Percentiles rank a stretch among this genome's conserved stretches.
Conservation (phyloP, 2,888 invertebrate species). For the Harpalus rubripes region DNA sequence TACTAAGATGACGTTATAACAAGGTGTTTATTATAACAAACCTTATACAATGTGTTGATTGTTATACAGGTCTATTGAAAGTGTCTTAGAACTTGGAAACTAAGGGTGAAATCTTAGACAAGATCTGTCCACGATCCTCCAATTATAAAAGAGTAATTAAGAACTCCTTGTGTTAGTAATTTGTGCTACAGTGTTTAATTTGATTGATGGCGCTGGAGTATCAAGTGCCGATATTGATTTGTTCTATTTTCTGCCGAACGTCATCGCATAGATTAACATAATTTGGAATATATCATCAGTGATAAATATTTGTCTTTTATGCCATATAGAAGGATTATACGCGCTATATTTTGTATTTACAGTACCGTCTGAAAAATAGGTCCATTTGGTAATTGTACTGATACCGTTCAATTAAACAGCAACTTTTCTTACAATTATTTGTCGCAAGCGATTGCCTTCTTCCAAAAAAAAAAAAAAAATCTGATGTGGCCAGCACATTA, state of each 20-base stretch:
- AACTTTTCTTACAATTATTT: too few species aligned
- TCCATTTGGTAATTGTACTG: too few species aligned
- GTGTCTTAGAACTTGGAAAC: conserved; percentile 16
- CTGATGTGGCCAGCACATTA: too few species aligned
- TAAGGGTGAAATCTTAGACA: conserved; percentile 28
- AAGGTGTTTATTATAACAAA: conserved; percentile 48
- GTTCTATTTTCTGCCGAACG: background rate
- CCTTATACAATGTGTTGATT: conserved; percentile 36
- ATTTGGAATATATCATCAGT: background rate
- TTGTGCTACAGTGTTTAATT: background rate
- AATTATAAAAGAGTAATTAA: conserved; percentile 30
- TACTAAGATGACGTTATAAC: conserved; percentile 44
- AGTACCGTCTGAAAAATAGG: too few species aligned
- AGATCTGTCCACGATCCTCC: conserved; percentile 10
- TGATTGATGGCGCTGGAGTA: background rate
- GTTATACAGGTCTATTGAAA: conserved; percentile 8
- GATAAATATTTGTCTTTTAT: too few species aligned
- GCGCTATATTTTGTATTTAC: too few species aligned
- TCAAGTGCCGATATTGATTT: background rate
- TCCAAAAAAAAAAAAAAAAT: too few species aligned
- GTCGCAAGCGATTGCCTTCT: too few species aligned
- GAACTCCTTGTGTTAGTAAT: conserved; percentile 20
- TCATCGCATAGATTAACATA: background rate
- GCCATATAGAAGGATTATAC: too few species aligned
- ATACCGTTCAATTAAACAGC: too few species aligned